phyloP scores from a whole-genome alignment of 2,888 invertebrate genomes.

The Antitype chi region DNA sequence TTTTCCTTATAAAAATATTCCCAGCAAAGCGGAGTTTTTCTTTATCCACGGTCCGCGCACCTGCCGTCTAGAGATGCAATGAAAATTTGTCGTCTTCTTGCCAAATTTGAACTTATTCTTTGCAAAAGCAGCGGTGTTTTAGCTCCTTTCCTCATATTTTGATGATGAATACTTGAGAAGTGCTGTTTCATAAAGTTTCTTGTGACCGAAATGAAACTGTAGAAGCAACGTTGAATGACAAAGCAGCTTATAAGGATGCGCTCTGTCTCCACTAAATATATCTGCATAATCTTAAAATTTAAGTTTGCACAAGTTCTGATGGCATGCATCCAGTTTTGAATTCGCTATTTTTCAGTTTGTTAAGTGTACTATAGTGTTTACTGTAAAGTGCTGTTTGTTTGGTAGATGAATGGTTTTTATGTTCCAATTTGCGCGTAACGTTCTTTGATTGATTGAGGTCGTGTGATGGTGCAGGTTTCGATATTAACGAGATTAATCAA shows the following conservation, averaged over 20 bases:
- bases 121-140: slow-evolving; percentile 75
- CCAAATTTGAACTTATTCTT: slow-evolving; percentile 84
- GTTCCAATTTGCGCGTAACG: slow-evolving; percentile 25
- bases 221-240: slow-evolving; percentile 66
- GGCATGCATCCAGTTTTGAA: slow-evolving; percentile 62
- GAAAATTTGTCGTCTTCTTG: slow-evolving; percentile 85
- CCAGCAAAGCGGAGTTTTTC: slow-evolving; percentile 75
- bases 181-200: slow-evolving; percentile 71
- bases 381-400: slow-evolving; percentile 25
- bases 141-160: slow-evolving; percentile 73
- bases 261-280: slow-evolving; percentile 61
- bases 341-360: slow-evolving; percentile 53
- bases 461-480: slow-evolving; percentile 46
- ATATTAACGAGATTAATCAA: slow-evolving; percentile 57
- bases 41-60: slow-evolving; percentile 83
- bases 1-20: slow-evolving; percentile 84
- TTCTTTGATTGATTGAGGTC: slow-evolving; percentile 47
- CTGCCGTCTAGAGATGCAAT: slow-evolving; percentile 81
- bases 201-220: slow-evolving; percentile 69
- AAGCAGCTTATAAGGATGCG: slow-evolving; percentile 64
- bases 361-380: slow-evolving; percentile 47
- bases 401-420: slow-evolving; percentile 38
- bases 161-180: slow-evolving; percentile 71
- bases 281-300: slow-evolving; percentile 66
- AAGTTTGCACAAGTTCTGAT: slow-evolving; percentile 63